Conservation (phyloP, 2,797 vertebrate species). For the Apogon talboti region DNA sequence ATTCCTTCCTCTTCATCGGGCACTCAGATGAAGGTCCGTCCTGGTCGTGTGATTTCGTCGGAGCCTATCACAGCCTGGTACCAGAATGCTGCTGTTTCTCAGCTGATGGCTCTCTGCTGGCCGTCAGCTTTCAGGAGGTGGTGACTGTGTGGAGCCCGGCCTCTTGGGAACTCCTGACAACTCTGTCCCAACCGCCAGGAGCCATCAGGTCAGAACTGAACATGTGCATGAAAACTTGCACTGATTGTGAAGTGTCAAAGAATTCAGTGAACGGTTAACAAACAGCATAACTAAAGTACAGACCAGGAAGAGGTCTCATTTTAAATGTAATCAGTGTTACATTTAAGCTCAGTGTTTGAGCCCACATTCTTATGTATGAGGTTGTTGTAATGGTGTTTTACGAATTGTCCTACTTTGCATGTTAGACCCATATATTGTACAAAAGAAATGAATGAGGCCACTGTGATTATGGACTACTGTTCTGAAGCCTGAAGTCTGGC, state of each 20-base stretch:
- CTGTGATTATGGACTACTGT: no score
- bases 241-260: no score
- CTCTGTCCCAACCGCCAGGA: conserved; percentile 93
- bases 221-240: not conserved
- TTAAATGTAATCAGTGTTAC: no score
- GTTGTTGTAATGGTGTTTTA: no score
- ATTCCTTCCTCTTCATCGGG: not conserved
- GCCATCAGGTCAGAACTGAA: conserved; percentile 84
- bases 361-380: no score
- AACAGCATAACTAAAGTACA: no score
- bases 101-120: conserved; percentile 93
- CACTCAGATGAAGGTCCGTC: conserved; percentile 77
- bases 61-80: conserved; percentile 89
- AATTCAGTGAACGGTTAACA: not conserved
- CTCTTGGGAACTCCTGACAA: conserved; percentile 93
- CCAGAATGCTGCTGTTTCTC: conserved; percentile 92
- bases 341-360: no score
- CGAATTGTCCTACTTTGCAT: no score
- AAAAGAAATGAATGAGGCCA: no score
- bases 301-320: no score
- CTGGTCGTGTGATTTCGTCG: conserved; percentile 96
- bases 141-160: conserved; percentile 91
- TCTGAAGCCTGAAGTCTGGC: no score
- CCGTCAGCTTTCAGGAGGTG: conserved; percentile 90
- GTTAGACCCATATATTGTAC: no score